Percentiles rank a stretch among this genome's conserved stretches.
These are phyloP conservation scores for Clupea harengus DNA, from an alignment of 2,113 vertebrate genomes.

Conservation along the genomic window DNA sequence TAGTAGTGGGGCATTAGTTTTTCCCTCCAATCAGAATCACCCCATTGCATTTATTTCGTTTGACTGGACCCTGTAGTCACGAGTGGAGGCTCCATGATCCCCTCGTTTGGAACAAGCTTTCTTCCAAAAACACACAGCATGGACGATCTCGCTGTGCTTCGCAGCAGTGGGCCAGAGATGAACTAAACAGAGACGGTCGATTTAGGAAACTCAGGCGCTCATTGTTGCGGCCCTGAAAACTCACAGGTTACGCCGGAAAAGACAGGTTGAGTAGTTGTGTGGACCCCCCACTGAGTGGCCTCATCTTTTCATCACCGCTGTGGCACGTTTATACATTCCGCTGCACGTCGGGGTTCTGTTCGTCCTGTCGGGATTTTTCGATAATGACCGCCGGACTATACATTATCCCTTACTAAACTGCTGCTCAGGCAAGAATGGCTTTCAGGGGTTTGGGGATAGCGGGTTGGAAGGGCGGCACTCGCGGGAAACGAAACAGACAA, in stretches of 20 bases:
- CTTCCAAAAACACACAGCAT: constrained; percentile 56
- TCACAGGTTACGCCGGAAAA: not conserved
- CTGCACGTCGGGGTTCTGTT: too few relatives aligned
- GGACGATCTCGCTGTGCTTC: not conserved
- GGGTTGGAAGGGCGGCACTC: not conserved
- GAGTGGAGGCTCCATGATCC: constrained; percentile 53
- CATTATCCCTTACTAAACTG: too few relatives aligned
- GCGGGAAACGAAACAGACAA: constrained; percentile 3
- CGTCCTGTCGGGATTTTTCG: too few relatives aligned
- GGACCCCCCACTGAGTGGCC: not conserved
- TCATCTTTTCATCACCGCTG: not conserved
- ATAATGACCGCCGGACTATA: too few relatives aligned
- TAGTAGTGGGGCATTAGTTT: constrained; percentile 56
- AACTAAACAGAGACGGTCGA: not conserved
- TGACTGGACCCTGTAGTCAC: constrained; percentile 54
- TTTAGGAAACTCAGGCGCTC: not conserved
- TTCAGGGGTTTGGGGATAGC: not conserved
- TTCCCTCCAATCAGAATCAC: constrained; percentile 29
- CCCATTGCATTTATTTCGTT: not conserved
- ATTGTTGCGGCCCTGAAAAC: not conserved
- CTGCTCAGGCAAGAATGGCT: not conserved
- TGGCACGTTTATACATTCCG: not conserved
- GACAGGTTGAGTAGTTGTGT: not conserved
- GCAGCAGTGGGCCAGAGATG: not conserved
- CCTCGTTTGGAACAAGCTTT: constrained; percentile 54